phyloP scores from a whole-genome alignment of 1,140 invertebrate species.

The Agrilus planipennis region DNA sequence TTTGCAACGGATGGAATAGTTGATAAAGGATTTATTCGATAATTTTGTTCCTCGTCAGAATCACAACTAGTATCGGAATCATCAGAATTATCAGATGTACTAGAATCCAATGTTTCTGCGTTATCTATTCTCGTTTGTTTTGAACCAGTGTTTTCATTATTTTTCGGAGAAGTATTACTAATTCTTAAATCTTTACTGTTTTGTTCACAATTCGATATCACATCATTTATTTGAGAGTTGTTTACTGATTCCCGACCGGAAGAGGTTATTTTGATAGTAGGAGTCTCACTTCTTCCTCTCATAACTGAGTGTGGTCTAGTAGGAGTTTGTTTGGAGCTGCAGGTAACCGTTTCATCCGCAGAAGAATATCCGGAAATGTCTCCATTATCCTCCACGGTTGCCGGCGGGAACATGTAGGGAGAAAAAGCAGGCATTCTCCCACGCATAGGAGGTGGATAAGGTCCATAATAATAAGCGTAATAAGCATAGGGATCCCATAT shows the following conservation, averaged over 20 bases:
- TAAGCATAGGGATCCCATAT: conserved; percentile 29
- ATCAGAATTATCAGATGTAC: conserved; percentile 1
- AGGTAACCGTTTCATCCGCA: conserved; percentile 35
- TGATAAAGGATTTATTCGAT: conserved; percentile 26
- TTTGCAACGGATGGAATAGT: conserved; percentile 40
- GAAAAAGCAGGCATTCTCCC: conserved; percentile 10
- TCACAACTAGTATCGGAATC: conserved; percentile 19
- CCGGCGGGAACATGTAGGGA: conserved; percentile 18
- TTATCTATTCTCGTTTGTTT: conserved; percentile 5
- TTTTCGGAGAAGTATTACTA: not conserved
- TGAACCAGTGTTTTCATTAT: conserved; percentile 5
- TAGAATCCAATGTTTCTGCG: conserved; percentile 5
- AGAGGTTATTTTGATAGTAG: conserved; percentile 9
- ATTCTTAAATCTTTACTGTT: not conserved
- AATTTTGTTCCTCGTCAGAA: conserved; percentile 15
- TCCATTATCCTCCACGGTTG: conserved; percentile 26
- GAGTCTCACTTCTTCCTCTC: not conserved
- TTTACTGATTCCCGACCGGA: no score
- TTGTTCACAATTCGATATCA: no score
- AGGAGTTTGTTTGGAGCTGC: conserved; percentile 12
- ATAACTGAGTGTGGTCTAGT: not conserved
- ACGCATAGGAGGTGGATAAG: conserved; percentile 23
- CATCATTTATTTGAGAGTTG: no score
- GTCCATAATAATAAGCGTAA: conserved; percentile 25
- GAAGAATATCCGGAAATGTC: conserved; percentile 35